Conservation (phyloP, 2,888 invertebrate species). For the Polydrusus cervinus region DNA sequence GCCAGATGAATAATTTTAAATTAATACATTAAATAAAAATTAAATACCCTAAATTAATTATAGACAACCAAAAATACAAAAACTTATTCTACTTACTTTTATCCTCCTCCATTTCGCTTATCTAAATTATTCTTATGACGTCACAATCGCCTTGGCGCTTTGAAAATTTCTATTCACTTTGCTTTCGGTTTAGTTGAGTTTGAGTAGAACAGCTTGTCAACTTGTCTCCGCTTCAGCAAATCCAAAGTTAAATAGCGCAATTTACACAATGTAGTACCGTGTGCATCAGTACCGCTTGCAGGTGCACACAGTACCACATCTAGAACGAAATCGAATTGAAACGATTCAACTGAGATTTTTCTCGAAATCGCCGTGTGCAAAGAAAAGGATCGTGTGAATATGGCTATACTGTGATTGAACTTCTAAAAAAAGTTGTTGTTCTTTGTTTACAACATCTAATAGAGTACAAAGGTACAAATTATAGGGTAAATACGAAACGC, state of each 20-base stretch:
- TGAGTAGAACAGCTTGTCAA: constrained; percentile 17
- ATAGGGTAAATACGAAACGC: too few species aligned
- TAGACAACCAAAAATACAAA: constrained; percentile 17
- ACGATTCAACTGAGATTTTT: not conserved
- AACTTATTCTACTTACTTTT: constrained; percentile 19
- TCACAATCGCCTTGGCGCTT: not conserved
- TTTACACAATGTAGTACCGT: constrained; percentile 35
- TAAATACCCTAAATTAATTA: not conserved
- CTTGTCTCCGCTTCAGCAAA: constrained; percentile 5
- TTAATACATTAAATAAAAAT: not conserved
- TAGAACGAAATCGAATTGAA: constrained; percentile 26
- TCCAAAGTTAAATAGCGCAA: constrained; percentile 49
- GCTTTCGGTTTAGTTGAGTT: constrained; percentile 29
- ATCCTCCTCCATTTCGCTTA: constrained; percentile 11
- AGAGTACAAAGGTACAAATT: too few species aligned
- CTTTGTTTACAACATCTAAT: too few species aligned
- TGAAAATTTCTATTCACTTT: constrained; percentile 40
- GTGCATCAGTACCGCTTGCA: constrained; percentile 43
- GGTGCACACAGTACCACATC: constrained; percentile 41
- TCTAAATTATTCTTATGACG: constrained; percentile 1
- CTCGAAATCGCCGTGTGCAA: constrained; percentile 12
- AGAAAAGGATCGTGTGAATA: constrained; percentile 25
- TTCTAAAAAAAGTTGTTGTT: too few species aligned
- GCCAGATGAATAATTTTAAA: not conserved
- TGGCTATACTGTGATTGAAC: not conserved